Evolutionary conservation across 2,888 invertebrate genomes (phyloP).

Genomic region (Empis livida): DNA sequence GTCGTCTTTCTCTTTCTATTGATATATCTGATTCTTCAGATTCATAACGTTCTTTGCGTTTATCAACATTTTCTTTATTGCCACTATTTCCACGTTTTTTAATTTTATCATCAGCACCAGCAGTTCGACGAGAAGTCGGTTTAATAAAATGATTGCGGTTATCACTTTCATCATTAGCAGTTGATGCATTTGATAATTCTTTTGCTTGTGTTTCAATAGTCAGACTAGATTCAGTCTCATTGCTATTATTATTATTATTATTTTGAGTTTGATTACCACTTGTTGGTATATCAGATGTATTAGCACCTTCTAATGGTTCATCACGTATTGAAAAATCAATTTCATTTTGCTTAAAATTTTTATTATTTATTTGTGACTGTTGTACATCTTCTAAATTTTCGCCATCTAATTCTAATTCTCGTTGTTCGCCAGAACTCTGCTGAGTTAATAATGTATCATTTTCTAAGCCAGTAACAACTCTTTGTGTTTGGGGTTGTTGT

Average conservation of each 20-base stretch:
- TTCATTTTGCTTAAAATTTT: conserved; percentile 10
- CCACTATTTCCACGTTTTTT: conserved; percentile 23
- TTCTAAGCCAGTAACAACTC: conserved; percentile 46
- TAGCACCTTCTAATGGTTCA: conserved; percentile 40
- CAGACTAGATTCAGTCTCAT: conserved; percentile 16
- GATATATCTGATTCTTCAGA: conserved; percentile 49
- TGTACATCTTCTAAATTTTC: conserved; percentile 40
- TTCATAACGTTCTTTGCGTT: conserved; percentile 41
- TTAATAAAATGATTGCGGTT: conserved; percentile 15
- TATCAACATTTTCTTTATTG: conserved; percentile 19
- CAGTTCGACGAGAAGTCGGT: conserved; percentile 3
- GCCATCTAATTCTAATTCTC: conserved; percentile 46
- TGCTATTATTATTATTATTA: conserved; percentile 8
- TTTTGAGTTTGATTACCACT: conserved; percentile 4
- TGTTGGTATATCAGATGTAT: conserved; percentile 25
- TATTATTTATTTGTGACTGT: conserved; percentile 8
- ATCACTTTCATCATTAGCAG: conserved; percentile 32
- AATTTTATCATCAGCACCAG: conserved; percentile 5
- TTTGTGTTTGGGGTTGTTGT: conserved; percentile 19
- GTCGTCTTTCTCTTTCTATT: conserved; percentile 46
- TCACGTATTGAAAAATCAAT: conserved; percentile 32
- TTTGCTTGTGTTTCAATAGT: conserved; percentile 18
- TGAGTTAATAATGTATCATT: conserved; percentile 22
- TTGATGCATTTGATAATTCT: conserved; percentile 23
- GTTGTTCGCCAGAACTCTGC: conserved; percentile 29